Conservation (phyloP, 2,888 invertebrate genomes). For the Siphlonurus alternatus region DNA sequence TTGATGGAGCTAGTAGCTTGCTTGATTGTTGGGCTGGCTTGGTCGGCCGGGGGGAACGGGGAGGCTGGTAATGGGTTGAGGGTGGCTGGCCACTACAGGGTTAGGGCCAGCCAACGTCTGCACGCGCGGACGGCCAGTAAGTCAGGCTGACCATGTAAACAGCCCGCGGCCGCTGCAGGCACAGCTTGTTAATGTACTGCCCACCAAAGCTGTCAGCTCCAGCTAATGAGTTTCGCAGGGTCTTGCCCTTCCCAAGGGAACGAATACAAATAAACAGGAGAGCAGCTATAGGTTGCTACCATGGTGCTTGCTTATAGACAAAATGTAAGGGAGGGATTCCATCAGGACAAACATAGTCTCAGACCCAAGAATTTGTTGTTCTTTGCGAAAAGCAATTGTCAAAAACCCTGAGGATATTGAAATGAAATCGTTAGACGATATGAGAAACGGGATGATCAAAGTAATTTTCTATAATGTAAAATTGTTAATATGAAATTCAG, state of each 20-base stretch:
- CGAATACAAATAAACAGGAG: slow-evolving; percentile 4
- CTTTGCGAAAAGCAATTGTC: slow-evolving; percentile 3
- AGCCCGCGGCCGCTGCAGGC: neutral
- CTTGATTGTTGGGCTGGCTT: neutral
- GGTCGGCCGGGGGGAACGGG: neutral
- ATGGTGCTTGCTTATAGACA: neutral
- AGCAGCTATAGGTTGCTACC: neutral
- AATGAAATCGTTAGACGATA: no score
- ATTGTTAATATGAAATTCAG: no score
- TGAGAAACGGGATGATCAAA: no score
- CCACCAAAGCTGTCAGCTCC: neutral
- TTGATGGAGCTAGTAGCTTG: neutral
- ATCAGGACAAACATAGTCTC: neutral
- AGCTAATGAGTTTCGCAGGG: slow-evolving; percentile 1
- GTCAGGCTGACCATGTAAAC: neutral
- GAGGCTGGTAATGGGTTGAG: neutral
- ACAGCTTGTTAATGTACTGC: neutral
- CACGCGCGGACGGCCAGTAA: neutral
- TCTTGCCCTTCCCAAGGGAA: neutral
- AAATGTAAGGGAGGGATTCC: neutral
- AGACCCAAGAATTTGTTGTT: slow-evolving; percentile 1
- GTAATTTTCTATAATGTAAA: no score
- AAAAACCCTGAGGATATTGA: neutral
- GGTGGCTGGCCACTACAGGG: neutral
- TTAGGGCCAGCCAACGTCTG: neutral